Evolutionary conservation across 2,888 invertebrate genomes (phyloP).

Genomic region (Iselma pallidipennis): DNA sequence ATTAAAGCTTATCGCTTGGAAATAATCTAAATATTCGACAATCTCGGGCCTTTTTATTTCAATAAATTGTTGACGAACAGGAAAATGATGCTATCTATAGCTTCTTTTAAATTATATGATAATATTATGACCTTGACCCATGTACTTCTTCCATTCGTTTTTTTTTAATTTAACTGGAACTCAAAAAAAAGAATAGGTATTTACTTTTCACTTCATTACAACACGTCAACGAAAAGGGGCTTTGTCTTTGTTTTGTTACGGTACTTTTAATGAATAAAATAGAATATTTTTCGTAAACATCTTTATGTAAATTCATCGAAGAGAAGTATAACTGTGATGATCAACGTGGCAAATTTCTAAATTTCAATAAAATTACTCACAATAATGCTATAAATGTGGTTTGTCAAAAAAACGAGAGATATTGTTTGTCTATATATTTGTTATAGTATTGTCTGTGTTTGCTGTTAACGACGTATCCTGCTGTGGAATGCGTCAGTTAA

Average conservation of each 20-base stretch:
- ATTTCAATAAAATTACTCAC: neutral
- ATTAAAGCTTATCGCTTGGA: slow-evolving; percentile 22
- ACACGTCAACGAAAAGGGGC: slow-evolving; percentile 1
- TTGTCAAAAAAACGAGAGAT: slow-evolving; percentile 10
- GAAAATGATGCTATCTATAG: slow-evolving; percentile 1
- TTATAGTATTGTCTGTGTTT: slow-evolving; percentile 26
- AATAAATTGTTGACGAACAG: neutral
- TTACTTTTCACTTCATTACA: slow-evolving; percentile 5
- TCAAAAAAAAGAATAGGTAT: slow-evolving; percentile 4
- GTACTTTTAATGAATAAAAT: neutral
- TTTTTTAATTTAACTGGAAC: neutral
- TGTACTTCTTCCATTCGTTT: slow-evolving; percentile 2
- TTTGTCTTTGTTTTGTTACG: neutral
- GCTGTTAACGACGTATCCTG: slow-evolving; percentile 23
- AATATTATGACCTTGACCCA: slow-evolving; percentile 1
- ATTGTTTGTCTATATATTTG: slow-evolving; percentile 25
- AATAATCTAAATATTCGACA: slow-evolving; percentile 17
- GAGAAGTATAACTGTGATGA: neutral
- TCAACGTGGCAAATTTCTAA: neutral
- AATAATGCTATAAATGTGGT: slow-evolving; percentile 5
- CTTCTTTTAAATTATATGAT: slow-evolving; percentile 1
- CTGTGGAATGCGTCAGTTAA: slow-evolving; percentile 24
- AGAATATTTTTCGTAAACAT: neutral
- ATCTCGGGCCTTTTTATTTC: neutral
- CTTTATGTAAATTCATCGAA: neutral